Evolutionary conservation across 2,113 vertebrate genomes (phyloP).

Genomic region (Vulpes lagopus): DNA sequence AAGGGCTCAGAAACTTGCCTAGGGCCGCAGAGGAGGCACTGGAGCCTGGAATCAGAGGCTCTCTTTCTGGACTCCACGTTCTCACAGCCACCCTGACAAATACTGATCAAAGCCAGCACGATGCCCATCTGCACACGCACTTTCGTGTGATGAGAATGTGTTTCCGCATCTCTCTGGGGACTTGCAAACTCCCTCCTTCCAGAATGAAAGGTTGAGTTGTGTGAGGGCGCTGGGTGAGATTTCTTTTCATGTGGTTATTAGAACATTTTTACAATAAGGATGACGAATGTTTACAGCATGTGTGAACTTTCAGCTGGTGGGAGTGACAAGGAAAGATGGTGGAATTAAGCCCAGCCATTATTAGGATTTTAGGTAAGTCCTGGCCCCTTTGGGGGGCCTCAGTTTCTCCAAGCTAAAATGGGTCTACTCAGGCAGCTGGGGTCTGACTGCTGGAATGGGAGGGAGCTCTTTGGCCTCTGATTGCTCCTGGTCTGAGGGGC

Average conservation of each 20-base stretch:
- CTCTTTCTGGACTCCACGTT: accelerated
- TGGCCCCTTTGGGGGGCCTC: not conserved
- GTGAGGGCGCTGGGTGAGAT: not conserved
- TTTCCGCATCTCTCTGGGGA: accelerated
- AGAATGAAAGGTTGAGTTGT: accelerated
- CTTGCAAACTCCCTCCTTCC: not conserved
- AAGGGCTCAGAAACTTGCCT: not conserved
- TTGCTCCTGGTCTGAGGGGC: too few species aligned
- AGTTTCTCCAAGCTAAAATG: not conserved
- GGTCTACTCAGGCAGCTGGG: accelerated
- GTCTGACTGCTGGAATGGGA: accelerated
- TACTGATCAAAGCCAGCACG: accelerated
- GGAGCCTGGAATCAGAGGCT: not conserved
- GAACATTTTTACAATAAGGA: constrained; percentile 12
- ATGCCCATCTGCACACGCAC: not conserved
- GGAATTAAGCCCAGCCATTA: not conserved
- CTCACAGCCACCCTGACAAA: not conserved
- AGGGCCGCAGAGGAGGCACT: not conserved
- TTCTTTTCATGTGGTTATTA: constrained; percentile 54
- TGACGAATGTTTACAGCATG: constrained; percentile 48
- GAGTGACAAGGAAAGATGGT: not conserved
- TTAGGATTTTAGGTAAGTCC: not conserved
- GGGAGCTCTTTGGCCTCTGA: accelerated
- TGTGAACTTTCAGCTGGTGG: constrained; percentile 47
- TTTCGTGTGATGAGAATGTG: accelerated